Evolutionary conservation across 2,113 vertebrate species (phyloP).

Genomic region (Oceanodroma tethys): DNA sequence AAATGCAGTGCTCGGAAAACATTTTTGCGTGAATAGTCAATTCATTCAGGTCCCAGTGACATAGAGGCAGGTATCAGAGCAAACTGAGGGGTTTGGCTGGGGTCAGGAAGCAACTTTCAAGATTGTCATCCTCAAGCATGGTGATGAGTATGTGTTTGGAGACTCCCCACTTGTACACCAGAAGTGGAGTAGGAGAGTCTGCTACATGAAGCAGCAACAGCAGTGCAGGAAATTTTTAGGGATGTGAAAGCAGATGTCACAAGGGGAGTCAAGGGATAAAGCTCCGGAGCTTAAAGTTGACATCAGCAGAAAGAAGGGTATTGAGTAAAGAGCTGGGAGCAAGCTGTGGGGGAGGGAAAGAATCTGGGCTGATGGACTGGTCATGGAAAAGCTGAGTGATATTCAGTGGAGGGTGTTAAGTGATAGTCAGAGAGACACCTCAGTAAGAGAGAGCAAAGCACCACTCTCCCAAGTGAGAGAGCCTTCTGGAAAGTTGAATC

Average conservation of each 20-base stretch:
- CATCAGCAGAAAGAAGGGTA: background rate
- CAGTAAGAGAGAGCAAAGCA: background rate
- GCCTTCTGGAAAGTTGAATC: background rate
- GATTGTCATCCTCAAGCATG: background rate
- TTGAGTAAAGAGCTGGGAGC: background rate
- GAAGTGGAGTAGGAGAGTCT: background rate
- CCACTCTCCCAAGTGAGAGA: background rate
- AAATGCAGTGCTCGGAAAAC: background rate
- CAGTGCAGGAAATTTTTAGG: background rate
- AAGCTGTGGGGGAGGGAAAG: background rate
- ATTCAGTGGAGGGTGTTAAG: background rate
- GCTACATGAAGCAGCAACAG: background rate
- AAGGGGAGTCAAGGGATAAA: background rate
- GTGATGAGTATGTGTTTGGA: background rate
- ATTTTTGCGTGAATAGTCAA: background rate
- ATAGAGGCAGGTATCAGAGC: background rate
- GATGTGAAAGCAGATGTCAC: background rate
- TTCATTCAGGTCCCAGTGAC: background rate
- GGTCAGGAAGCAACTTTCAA: background rate
- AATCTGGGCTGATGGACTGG: background rate
- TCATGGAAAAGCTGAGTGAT: background rate
- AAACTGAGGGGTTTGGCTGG: background rate
- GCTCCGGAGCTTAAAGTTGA: background rate
- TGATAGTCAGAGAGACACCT: background rate
- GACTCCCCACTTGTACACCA: background rate